Percentiles rank a stretch among this genome's conserved stretches.
These are phyloP conservation scores for Erethizon dorsatum DNA, from an alignment of 2,797 vertebrate genomes.

Conservation along the genomic window DNA sequence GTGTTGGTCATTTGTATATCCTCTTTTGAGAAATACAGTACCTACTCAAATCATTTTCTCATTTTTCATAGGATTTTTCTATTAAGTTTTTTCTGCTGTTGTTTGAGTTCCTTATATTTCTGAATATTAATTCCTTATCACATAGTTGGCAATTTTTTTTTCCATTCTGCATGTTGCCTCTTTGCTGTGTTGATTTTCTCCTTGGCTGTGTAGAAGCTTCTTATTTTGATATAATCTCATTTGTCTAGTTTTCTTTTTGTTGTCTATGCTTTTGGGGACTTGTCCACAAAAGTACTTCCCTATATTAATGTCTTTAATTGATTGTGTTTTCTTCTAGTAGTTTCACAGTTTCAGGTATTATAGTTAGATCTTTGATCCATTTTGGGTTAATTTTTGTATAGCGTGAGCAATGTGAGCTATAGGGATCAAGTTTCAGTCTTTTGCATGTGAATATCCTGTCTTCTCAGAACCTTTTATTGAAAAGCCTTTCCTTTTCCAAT, in stretches of 20 bases:
- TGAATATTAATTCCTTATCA: neutral
- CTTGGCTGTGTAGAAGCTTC: no score
- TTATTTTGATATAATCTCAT: no score
- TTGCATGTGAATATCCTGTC: neutral
- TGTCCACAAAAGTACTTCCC: neutral
- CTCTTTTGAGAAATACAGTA: neutral
- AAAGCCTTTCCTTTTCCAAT: no score
- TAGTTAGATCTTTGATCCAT: no score
- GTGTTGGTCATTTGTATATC: neutral
- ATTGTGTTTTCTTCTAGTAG: neutral
- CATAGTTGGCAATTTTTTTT: neutral
- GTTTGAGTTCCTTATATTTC: neutral
- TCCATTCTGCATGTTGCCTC: neutral
- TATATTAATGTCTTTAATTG: neutral
- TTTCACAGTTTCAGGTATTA: neutral
- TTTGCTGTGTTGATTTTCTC: neutral
- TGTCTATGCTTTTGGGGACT: no score
- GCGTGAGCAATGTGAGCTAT: no score
- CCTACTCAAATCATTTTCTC: neutral
- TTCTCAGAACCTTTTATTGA: neutral
- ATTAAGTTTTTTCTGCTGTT: neutral
- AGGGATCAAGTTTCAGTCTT: no score
- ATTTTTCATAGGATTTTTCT: neutral
- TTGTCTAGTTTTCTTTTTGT: no score
- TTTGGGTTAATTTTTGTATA: no score